phyloP scores from a whole-genome alignment of 2,797 vertebrate genomes.

The Nannoperca australis region DNA sequence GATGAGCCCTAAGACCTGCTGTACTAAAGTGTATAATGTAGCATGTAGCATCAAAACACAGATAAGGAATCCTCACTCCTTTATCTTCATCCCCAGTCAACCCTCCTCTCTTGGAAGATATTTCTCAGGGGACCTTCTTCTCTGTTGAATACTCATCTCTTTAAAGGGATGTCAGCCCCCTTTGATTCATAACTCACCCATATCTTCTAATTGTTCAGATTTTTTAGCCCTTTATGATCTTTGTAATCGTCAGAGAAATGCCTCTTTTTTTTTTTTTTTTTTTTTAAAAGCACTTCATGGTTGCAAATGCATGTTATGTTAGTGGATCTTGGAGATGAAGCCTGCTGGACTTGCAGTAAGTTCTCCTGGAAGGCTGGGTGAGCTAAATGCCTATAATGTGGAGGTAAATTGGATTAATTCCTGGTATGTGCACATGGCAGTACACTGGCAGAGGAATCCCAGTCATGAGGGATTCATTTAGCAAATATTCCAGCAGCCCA shows the following conservation, averaged over 20 bases:
- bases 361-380: slow-evolving; percentile 10
- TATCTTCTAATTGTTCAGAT: slow-evolving; percentile 6
- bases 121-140: slow-evolving; percentile 38
- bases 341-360: slow-evolving; percentile 6
- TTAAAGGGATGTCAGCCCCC: slow-evolving; percentile 31
- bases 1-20: slow-evolving; percentile 17
- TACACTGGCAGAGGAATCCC: slow-evolving; percentile 63
- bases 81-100: slow-evolving; percentile 24
- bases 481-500: slow-evolving; percentile 77
- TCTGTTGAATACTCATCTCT: slow-evolving; percentile 50
- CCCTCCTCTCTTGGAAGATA: slow-evolving; percentile 6
- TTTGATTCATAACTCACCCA: slow-evolving; percentile 31
- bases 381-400: slow-evolving; percentile 44
- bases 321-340: slow-evolving; percentile 12
- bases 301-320: slow-evolving; percentile 22
- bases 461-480: slow-evolving; percentile 78
- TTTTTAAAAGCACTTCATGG: neutral
- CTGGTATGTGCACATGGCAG: slow-evolving; percentile 44
- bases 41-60: slow-evolving; percentile 44
- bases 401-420: slow-evolving; percentile 45
- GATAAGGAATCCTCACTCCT: slow-evolving; percentile 19
- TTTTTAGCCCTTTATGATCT: slow-evolving; percentile 14
- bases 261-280: no score
- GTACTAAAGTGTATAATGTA: slow-evolving; percentile 19
- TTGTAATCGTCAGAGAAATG: neutral